Evolutionary conservation across 2,888 invertebrate genomes (phyloP).

Genomic region (Archips crataeganus): DNA sequence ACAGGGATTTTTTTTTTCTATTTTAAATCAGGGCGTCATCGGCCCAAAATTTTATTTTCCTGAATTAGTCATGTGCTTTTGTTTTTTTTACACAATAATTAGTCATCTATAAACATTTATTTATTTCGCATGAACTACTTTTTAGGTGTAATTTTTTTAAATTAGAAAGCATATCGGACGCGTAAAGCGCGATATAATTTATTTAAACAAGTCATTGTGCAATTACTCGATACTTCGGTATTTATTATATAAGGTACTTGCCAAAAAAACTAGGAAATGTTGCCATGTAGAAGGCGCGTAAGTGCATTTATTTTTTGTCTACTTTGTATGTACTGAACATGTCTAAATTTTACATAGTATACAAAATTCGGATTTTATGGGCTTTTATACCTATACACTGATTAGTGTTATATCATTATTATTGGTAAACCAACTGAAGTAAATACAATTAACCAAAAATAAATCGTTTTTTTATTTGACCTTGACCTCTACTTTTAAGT

Average conservation of each 20-base stretch:
- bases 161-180: conserved; percentile 33
- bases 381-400: conserved; percentile 72
- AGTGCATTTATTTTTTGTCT: conserved; percentile 80
- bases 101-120: conserved; percentile 46
- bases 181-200: conserved; percentile 15
- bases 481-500: not conserved
- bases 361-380: conserved; percentile 67
- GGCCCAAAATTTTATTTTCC: conserved; percentile 52
- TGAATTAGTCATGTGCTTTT: conserved; percentile 46
- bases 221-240: conserved; percentile 55
- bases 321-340: conserved; percentile 60
- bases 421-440: conserved; percentile 68
- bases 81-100: conserved; percentile 44
- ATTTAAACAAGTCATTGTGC: conserved; percentile 53
- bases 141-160: conserved; percentile 26
- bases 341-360: conserved; percentile 67
- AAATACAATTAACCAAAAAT: conserved; percentile 72
- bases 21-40: conserved; percentile 51
- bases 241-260: conserved; percentile 65
- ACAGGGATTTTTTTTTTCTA: conserved; percentile 41
- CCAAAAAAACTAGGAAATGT: conserved; percentile 71
- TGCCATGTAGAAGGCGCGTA: conserved; percentile 76
- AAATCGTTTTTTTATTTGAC: conserved; percentile 50
- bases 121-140: conserved; percentile 38
- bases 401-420: conserved; percentile 70